Evolutionary conservation across 2,797 vertebrate species (phyloP).

Genomic region (Sebastes iracundus): DNA sequence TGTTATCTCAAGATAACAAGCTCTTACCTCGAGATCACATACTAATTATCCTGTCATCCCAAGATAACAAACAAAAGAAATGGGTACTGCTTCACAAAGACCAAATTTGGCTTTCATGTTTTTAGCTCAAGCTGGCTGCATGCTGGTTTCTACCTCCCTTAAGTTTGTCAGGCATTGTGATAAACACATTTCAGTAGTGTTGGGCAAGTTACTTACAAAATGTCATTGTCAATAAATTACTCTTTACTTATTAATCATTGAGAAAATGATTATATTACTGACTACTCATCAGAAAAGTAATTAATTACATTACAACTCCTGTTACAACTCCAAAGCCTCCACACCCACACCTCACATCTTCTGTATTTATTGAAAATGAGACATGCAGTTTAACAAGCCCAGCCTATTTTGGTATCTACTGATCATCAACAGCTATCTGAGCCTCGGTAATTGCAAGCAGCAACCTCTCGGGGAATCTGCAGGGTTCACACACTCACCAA

Average conservation of each 20-base stretch:
- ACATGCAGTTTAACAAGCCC: not conserved
- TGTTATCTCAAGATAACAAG: constrained; percentile 57
- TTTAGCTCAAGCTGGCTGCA: not conserved
- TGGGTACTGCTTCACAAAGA: not conserved
- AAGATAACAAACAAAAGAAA: constrained; percentile 32
- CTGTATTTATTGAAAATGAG: not conserved
- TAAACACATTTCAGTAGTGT: not conserved
- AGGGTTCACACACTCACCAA: not conserved
- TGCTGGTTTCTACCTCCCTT: not conserved
- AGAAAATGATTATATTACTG: not conserved
- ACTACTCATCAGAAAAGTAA: not conserved
- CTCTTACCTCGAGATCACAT: constrained; percentile 40
- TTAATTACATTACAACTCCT: not conserved
- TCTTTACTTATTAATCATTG: not conserved
- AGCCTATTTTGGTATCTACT: not conserved
- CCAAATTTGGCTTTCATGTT: not conserved
- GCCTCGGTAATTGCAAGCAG: not conserved
- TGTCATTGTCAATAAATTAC: not conserved
- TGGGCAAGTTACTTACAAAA: not conserved
- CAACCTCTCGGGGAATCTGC: not conserved
- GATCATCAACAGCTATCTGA: not conserved
- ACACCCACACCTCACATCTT: not conserved
- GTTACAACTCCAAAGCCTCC: not conserved
- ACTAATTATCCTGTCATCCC: constrained; percentile 52
- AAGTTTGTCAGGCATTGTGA: not conserved